Base-by-base conservation (phyloP, 1,140 invertebrate species). In the Neotoxoptera formosana region DNA sequence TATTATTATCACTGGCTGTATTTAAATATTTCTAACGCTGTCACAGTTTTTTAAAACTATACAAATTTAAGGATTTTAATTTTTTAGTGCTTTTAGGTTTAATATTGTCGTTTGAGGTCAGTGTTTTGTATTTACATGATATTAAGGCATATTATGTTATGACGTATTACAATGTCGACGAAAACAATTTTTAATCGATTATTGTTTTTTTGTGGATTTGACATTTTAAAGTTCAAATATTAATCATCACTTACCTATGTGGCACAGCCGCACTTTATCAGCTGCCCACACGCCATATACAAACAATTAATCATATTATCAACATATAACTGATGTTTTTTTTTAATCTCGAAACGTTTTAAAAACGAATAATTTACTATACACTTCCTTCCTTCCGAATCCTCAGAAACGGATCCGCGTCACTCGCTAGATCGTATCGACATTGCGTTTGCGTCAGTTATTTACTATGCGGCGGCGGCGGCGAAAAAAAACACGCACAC, bases 371-470 rank as follows among this genome's bases (percentile, higher is more conserved):
- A 76, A 34, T 76, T n/a, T 76, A 47, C 87, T 20, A 81, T 67
- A 51, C 81, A 30, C 67, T 91, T 81, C 67, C 67, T 91, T 91
- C 90, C 45, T 91, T 91, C 90, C 67, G 67, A 41, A 91, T 91
- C 81, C 67, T 45, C 21, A 91, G 67, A 91, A 41, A 91, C 60
- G 45, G 14, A 21, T 9, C 11, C 47, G 25, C 90, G 67, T 91
- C 67, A 91, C 34, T 23, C 67, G 20, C 30, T 25, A n/a, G n/a
- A 34, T n/a, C 60, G 60, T 67, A 48, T 81, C 7, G 9, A 45
- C 60, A 20, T 30, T 47, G 51, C 51, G 41, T 34, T 20, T 48
- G n/a, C 20, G n/a, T 87, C 86, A 48, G 84, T 86, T 86, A n/a
- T 76, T 47, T 47, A 30, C 45, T 86, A 86, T 84, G 11, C 45